Base-by-base conservation (phyloP, 2,113 vertebrate species). In the Dendropsophus ebraccatus region DNA sequence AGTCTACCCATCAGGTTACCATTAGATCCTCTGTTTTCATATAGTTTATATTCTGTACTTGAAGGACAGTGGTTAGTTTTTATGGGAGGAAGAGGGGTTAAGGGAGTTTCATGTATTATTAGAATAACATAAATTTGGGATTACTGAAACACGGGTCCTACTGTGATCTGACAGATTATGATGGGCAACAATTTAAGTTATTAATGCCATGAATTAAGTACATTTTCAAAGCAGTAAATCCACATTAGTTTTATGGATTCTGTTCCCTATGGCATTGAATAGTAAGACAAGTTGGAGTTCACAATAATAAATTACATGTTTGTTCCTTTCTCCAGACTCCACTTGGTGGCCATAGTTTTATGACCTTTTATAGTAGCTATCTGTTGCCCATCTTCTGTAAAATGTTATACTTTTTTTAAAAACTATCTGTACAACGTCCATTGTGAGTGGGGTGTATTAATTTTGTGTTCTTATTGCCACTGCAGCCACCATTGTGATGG, bases 401-500 rank as follows among this genome's bases (percentile, higher is more conserved):
- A 72, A 72, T 85, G 60, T 54, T n/a, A n/a, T n/a, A n/a, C n/a
- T 72, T 76, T 76, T 0, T 80, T 62, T 81, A 88, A 79, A n/a
- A 69, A 82, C 49, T 83, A 82, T 84, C 84, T 87, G 82, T 88
- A 79, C 88, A 85, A 85, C 87, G 88, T 88, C 83, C 35, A 87
- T 87, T 67, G 58, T 86, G 92, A 91, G 91, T 91, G 92, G 92
- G 92, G 93, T 95, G 91, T 97, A 98, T 98, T 98, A 98, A 98
- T 96, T 97, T 94, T 98, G 93, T 98, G 96, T 98, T 98, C 95
- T 97, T 97, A 95, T 98, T 98, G 97, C 95, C 96, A 98, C 97
- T 98, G 97, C 97, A 98, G 97, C 97, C 97, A 97, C 96, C 96
- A 96, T 96, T 97, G 94, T 97, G 97, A 97, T 97, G 96, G 96